phyloP scores from a whole-genome alignment of 2,797 vertebrate species.

The Phaenicophaeus curvirostris region DNA sequence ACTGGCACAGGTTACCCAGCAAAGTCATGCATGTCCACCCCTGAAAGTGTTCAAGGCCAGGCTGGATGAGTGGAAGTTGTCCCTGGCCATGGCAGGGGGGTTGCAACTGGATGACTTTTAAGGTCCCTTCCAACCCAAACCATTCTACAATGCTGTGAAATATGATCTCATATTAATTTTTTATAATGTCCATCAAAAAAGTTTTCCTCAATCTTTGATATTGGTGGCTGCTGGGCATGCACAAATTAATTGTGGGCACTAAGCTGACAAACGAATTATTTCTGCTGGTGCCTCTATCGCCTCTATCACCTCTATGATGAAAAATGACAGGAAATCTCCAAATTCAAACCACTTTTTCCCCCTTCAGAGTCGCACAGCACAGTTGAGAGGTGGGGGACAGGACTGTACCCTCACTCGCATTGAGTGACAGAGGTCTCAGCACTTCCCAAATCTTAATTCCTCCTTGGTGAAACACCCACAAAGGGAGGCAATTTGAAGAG shows the following conservation, averaged over 20 bases:
- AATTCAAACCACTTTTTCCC: not conserved
- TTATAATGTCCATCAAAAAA: not conserved
- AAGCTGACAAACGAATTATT: not conserved
- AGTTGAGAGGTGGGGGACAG: too few relatives aligned
- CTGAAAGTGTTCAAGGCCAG: too few relatives aligned
- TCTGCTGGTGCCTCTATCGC: not conserved
- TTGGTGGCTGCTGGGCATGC: not conserved
- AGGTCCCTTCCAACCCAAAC: too few relatives aligned
- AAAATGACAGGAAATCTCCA: not conserved
- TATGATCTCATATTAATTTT: not conserved
- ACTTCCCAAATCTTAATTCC: not conserved
- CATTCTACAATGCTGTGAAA: too few relatives aligned
- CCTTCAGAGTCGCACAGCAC: not conserved
- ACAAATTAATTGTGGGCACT: not conserved
- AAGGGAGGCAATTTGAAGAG: too few relatives aligned
- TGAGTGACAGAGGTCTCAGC: not conserved
- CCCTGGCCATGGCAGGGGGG: too few relatives aligned
- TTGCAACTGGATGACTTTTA: too few relatives aligned
- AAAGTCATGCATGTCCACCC: too few relatives aligned
- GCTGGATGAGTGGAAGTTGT: too few relatives aligned
- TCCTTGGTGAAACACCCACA: accelerated
- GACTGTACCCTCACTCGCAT: not conserved
- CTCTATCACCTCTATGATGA: not conserved
- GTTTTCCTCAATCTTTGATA: not conserved
- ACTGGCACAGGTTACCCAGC: too few relatives aligned